Conservation (phyloP, 2,113 vertebrate species). For the Haemorhous mexicanus region DNA sequence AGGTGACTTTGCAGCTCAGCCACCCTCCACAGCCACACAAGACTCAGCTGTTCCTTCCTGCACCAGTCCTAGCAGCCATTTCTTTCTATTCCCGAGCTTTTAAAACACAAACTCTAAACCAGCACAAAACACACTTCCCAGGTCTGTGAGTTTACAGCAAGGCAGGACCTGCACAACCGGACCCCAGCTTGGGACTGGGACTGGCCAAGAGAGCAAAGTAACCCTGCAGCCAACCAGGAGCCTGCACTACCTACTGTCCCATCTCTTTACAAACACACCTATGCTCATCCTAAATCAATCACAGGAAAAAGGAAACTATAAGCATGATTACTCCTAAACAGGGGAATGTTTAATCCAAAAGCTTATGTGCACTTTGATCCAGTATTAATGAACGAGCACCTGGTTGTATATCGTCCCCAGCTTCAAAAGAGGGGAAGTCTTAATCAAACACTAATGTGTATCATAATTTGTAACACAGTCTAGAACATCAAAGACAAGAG, state of each 20-base stretch:
- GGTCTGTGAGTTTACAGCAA: not conserved
- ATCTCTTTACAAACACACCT: not conserved
- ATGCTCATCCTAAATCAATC: conserved; percentile 6
- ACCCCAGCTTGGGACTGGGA: not conserved
- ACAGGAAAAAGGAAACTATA: conserved; percentile 50
- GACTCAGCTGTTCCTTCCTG: not conserved
- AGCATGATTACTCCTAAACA: conserved; percentile 53
- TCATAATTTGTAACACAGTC: conserved; percentile 65
- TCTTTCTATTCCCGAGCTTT: not conserved
- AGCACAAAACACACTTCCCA: not conserved
- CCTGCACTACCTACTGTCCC: not conserved
- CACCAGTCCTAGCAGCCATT: not conserved
- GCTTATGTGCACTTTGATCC: conserved; percentile 64
- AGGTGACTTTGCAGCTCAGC: not conserved
- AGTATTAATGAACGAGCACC: conserved; percentile 64
- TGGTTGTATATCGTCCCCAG: conserved; percentile 23
- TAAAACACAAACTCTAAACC: not conserved
- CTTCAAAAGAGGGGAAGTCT: conserved; percentile 66
- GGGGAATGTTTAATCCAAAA: conserved; percentile 60
- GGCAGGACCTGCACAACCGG: fast-evolving
- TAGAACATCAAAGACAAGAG: conserved; percentile 65
- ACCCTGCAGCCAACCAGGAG: not conserved
- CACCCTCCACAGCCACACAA: not conserved
- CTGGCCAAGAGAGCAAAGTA: not conserved
- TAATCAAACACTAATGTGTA: conserved; percentile 66